Percentiles rank a stretch among this genome's conserved stretches.
These are phyloP conservation scores for Lophius americanus DNA, from an alignment of 2,797 vertebrate genomes.

Conservation along the genomic window DNA sequence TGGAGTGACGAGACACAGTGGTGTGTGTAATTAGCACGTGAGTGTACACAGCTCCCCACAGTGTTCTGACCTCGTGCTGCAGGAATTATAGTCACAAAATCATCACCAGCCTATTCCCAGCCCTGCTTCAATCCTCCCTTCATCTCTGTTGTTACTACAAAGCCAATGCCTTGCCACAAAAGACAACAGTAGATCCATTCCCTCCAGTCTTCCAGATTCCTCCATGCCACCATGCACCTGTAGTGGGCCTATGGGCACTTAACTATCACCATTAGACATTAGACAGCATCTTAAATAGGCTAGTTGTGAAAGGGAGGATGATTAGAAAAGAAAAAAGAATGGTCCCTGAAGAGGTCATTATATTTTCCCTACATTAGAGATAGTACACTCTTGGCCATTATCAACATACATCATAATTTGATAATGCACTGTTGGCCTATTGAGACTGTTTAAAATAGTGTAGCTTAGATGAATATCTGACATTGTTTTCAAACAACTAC, in stretches of 20 bases:
- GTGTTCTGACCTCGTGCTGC: conserved; percentile 77
- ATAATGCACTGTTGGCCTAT: conserved; percentile 14
- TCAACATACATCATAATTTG: conserved; percentile 45
- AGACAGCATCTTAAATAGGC: conserved; percentile 46
- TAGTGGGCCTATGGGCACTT: conserved; percentile 46
- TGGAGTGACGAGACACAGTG: conserved; percentile 70
- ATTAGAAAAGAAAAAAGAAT: neutral
- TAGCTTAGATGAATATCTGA: neutral
- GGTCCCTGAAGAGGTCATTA: conserved; percentile 58
- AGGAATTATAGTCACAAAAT: conserved; percentile 55
- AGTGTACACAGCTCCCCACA: conserved; percentile 80
- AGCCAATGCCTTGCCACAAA: conserved; percentile 60
- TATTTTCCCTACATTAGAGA: conserved; percentile 39
- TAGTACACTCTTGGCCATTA: conserved; percentile 31
- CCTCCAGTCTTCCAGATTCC: conserved; percentile 25
- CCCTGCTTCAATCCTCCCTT: conserved; percentile 27
- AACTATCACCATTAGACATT: conserved; percentile 35
- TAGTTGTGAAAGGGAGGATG: conserved; percentile 36
- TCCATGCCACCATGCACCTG: conserved; percentile 27
- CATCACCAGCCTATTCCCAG: conserved; percentile 42
- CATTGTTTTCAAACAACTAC: neutral
- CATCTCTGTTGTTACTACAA: conserved; percentile 49
- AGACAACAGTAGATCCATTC: conserved; percentile 56
- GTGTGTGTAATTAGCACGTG: conserved; percentile 81
- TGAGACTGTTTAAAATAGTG: neutral